Base-by-base conservation (phyloP, 53 echinoderm and acorn worm species). In the Holothuria scabra region DNA sequence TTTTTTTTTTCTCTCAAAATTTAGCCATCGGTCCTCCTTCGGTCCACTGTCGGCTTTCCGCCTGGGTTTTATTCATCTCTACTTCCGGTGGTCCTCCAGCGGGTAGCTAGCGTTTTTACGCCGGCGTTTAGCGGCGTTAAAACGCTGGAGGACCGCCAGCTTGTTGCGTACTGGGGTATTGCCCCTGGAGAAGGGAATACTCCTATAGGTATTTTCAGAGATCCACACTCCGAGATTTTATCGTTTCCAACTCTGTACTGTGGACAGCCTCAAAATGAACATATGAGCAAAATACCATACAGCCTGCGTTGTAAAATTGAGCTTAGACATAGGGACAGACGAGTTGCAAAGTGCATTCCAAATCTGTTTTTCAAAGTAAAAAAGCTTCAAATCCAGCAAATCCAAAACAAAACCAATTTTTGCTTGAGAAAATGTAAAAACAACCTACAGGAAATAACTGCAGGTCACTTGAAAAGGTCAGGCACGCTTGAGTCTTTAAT, bases 321-420 rank as follows among this genome's bases (percentile, higher is more conserved):
- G n/a, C 21, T 82, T 6, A 20, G 83, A 21, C 83, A 52, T 29
- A 21, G 19, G 29, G 83, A 82, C 38, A 62, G 83, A 64, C 64
- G 83, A 20, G 83, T 65, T 28, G 83, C 83, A 21, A 33, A 64
- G n/a, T 61, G 37, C 33, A 41, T 82, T 20, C 56, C 52, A 22
- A 82, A 82, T 21, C n/a, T 82, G n/a, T 82, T 82, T 37, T 82
- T 82, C 29, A 82, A 82, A 65, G 14, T 52, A 2, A 82, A 82
- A 28, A 82, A 82, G 48, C 26, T 65, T 41, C 83, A 82, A 37
- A 34, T 64, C 35, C 35, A 82, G 28, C 83, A 82, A 66, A n/a
- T 82, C 19, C 22, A 20, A 64, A 44, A 82, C 28, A 65, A 31
- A 30, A 31, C 44, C 20, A 28, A 31, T n/a, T 3, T 82, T 2